Percentiles rank a stretch among this genome's conserved stretches.
Evolutionary conservation across 2,113 vertebrate species (phyloP).

Genomic region (Furnarius figulus): DNA sequence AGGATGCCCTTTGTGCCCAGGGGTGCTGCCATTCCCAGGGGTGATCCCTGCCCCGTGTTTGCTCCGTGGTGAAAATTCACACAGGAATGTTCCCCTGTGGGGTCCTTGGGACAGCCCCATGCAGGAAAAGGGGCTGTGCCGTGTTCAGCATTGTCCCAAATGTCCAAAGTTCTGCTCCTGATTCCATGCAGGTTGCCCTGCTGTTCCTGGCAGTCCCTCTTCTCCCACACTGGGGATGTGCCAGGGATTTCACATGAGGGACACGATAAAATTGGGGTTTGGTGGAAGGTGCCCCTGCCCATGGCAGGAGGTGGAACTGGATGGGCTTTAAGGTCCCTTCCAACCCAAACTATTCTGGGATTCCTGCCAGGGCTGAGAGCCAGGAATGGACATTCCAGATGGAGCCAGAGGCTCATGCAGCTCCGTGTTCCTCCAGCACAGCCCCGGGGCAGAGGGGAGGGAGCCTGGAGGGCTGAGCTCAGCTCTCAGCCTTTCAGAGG

Average conservation of each 20-base stretch:
- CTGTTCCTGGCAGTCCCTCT: rapidly evolving
- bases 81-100: rapidly evolving
- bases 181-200: not conserved
- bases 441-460: not conserved
- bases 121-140: not conserved
- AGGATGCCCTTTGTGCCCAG: not conserved
- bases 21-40: not conserved
- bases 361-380: not conserved
- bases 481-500: not conserved
- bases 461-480: not conserved
- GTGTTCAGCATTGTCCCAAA: not conserved
- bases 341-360: not conserved
- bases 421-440: not conserved
- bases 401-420: not conserved
- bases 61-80: rapidly evolving
- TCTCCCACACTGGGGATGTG: not conserved
- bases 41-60: not conserved
- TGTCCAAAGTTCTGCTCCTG: not conserved
- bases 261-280: rapidly evolving
- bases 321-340: not conserved
- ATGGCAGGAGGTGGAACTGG: not conserved
- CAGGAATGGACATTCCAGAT: not conserved
- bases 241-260: rapidly evolving
- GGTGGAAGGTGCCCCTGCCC: not conserved
- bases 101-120: not conserved